Evolutionary conservation across 2,888 invertebrate genomes (phyloP), one percentile per base, ranked within the genome.

Genomic region (Apotomis betuletana): DNA sequence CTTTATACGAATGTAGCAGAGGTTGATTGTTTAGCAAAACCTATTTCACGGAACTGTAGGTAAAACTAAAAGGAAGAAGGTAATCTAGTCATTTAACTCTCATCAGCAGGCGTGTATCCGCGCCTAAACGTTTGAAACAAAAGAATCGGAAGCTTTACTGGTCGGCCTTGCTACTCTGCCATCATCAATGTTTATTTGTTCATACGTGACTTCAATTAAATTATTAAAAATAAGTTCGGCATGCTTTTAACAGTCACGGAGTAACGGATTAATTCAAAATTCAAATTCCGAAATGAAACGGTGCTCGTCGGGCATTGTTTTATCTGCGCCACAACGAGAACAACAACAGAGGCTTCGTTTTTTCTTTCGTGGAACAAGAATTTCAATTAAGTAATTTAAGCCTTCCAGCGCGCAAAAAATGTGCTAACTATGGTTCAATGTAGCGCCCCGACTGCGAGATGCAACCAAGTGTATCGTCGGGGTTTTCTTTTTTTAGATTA

Each of bases 61-160:
- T 46, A 62, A 27, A 61, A 10, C 64, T 76, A 80, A 79, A 80
- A 86, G 86, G 85, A 90, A 86, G 85, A 89, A 75, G 86, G 83
- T 87, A 87, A 90, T 87, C 84, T 86, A 87, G 85, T 83, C 85
- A 86, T 90, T 92, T 91, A 91, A 85, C 84, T 84, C 85, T 85
- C 87, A 87, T 87, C 88, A 91, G 90, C 90, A 88, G 81, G 84
- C 93, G 91, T 93, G 84, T 87, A 90, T 92, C 93, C 93, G 91
- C 79, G 83, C 81, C 77, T 82, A 88, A 85, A 83, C 82, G 80
- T 79, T 80, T 82, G 79, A 86, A 85, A 90, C 89, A 91, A 91
- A 91, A 87, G 85, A 86, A 85, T 89, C 87, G 86, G 88, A 90
- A 41, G 88, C 86, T 87, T 72, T 63, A 15, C 9, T 80, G 75